Conservation (phyloP, 2,888 invertebrate genomes). For the Aspidiotus rigidus region DNA sequence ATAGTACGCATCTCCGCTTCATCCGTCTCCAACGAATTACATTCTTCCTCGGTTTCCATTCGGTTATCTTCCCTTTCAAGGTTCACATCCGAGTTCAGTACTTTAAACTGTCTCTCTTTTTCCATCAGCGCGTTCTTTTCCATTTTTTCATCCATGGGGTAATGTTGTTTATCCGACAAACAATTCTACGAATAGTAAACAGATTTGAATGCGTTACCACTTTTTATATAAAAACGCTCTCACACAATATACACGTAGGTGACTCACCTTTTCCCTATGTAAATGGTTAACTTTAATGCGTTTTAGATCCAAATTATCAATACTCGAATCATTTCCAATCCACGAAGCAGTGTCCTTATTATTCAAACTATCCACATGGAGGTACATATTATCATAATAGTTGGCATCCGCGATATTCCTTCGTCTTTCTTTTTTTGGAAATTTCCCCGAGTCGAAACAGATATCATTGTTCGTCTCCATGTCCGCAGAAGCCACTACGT, state of each 20-base stretch:
- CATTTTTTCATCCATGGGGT: conserved; percentile 6
- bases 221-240: background rate
- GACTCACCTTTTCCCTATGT: conserved; percentile 14
- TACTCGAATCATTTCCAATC: conserved; percentile 36
- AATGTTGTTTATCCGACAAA: conserved; percentile 15
- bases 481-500: conserved; percentile 45
- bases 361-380: conserved; percentile 3
- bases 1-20: background rate
- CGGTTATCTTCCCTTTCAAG: conserved; percentile 4
- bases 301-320: conserved; percentile 39
- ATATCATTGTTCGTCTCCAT: conserved; percentile 46
- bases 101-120: conserved; percentile 38
- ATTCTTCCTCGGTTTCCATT: background rate
- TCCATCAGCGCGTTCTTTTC: conserved; percentile 38
- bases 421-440: conserved; percentile 47
- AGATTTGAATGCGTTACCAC: background rate
- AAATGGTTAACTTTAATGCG: conserved; percentile 37
- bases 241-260: too few relatives aligned
- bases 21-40: background rate
- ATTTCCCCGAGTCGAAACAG: conserved; percentile 50
- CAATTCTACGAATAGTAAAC: conserved; percentile 8
- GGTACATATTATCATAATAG: conserved; percentile 11
- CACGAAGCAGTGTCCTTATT: conserved; percentile 40
- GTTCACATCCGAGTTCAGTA: conserved; percentile 11
- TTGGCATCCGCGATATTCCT: conserved; percentile 43